A percentile compares a stretch with the other conserved stretches of the same genome.
Evolutionary conservation across 2,113 vertebrate species (phyloP).

Genomic region (Perca fluviatilis): DNA sequence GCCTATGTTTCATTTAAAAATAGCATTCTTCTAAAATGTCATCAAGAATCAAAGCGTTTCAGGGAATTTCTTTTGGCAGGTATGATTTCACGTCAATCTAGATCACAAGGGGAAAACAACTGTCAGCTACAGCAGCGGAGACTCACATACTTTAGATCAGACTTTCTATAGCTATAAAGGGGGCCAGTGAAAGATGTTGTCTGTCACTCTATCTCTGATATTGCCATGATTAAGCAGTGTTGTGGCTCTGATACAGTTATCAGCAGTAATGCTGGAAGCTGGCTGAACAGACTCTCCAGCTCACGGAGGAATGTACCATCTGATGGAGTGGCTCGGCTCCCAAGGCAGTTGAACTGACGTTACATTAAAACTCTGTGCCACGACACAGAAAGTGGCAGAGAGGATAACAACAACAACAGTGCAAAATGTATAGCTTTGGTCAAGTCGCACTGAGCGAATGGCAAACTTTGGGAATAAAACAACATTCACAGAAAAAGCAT

Average conservation of each 20-base stretch:
- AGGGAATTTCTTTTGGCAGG: neutral
- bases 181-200: constrained; percentile 51
- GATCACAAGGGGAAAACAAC: constrained; percentile 41
- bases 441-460: constrained; percentile 46
- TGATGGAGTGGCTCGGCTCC: constrained; percentile 64
- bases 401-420: constrained; percentile 62
- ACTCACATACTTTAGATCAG: constrained; percentile 21
- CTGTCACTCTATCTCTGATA: constrained; percentile 64
- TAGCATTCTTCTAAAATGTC: constrained; percentile 7
- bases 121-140: constrained; percentile 45
- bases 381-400: constrained; percentile 39
- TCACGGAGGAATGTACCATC: constrained; percentile 33
- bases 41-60: neutral
- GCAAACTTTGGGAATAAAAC: constrained; percentile 55
- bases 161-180: constrained; percentile 13
- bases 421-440: constrained; percentile 60
- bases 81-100: constrained; percentile 25
- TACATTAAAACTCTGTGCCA: constrained; percentile 64
- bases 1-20: neutral
- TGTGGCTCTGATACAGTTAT: constrained; percentile 59
- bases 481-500: constrained; percentile 64
- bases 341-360: constrained; percentile 63
- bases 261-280: constrained; percentile 61
- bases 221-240: constrained; percentile 67
- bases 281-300: constrained; percentile 60